Conservation (phyloP, 2,888 invertebrate genomes). For the Podabrus alpinus region DNA sequence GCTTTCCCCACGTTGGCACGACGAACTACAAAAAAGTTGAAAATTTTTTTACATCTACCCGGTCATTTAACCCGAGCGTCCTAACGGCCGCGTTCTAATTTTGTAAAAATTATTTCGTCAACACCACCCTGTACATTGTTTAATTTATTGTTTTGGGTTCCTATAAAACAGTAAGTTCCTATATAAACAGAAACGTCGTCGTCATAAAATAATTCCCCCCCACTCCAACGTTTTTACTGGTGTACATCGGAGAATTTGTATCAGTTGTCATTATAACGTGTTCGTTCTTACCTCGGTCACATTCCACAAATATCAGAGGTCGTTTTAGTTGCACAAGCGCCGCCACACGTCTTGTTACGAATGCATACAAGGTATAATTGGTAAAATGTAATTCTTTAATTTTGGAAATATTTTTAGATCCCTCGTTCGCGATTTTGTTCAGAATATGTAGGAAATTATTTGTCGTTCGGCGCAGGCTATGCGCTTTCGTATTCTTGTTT, state of each 20-base stretch:
- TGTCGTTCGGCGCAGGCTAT: not conserved
- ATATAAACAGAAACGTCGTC: no score
- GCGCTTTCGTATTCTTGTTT: not conserved
- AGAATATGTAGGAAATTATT: not conserved
- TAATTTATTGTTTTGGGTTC: not conserved
- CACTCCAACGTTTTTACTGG: no score
- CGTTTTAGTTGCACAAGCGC: not conserved
- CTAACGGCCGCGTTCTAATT: not conserved
- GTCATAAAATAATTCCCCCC: not conserved
- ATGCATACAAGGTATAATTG: not conserved
- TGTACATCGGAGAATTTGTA: not conserved
- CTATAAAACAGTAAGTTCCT: no score
- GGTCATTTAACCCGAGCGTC: not conserved
- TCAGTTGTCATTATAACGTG: not conserved
- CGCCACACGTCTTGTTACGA: not conserved
- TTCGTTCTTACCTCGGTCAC: not conserved
- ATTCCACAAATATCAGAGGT: not conserved
- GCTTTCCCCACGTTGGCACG: not conserved
- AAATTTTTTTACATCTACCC: not conserved
- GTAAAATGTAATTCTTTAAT: not conserved
- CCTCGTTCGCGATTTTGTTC: not conserved
- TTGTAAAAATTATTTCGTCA: not conserved
- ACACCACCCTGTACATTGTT: not conserved
- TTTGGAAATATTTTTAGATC: not conserved
- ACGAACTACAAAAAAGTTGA: not conserved